Conservation (phyloP, 2,888 invertebrate species). For the Allolobophora icterica region DNA sequence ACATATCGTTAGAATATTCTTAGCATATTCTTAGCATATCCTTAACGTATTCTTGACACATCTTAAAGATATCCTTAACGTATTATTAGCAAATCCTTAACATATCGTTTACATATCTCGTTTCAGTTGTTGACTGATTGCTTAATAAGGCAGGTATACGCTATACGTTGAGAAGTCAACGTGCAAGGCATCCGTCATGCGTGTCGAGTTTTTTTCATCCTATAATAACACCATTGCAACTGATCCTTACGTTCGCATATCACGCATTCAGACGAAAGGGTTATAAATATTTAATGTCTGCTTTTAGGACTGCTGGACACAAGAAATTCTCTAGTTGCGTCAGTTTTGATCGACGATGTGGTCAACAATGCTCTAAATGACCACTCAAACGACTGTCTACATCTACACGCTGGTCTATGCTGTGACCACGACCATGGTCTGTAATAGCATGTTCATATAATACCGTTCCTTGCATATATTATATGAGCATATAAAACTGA, state of each 20-base stretch:
- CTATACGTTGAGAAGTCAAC: background rate
- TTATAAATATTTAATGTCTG: background rate
- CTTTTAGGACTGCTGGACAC: constrained; percentile 21
- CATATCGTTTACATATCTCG: too few relatives aligned
- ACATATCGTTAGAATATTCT: too few relatives aligned
- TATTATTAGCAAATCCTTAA: too few relatives aligned
- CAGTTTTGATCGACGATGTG: background rate
- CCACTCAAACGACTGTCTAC: constrained; percentile 2
- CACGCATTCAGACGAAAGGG: background rate
- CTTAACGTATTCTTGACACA: too few relatives aligned
- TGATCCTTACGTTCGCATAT: background rate
- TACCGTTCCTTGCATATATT: background rate
- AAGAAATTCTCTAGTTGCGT: constrained; percentile 12
- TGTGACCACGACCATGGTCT: constrained; percentile 27
- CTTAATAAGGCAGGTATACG: too few relatives aligned
- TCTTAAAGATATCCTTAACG: too few relatives aligned
- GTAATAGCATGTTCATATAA: background rate
- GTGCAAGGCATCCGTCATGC: background rate
- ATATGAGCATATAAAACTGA: too few relatives aligned
- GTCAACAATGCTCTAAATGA: constrained; percentile 21
- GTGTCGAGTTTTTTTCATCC: background rate
- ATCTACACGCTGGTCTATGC: constrained; percentile 23
- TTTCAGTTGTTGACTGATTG: too few relatives aligned
- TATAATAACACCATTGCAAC: background rate
- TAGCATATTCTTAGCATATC: too few relatives aligned